Percentiles rank a stretch among this genome's conserved stretches.
Evolutionary conservation across 1,140 invertebrate species (phyloP).

Genomic region (Solenopsis invicta): DNA sequence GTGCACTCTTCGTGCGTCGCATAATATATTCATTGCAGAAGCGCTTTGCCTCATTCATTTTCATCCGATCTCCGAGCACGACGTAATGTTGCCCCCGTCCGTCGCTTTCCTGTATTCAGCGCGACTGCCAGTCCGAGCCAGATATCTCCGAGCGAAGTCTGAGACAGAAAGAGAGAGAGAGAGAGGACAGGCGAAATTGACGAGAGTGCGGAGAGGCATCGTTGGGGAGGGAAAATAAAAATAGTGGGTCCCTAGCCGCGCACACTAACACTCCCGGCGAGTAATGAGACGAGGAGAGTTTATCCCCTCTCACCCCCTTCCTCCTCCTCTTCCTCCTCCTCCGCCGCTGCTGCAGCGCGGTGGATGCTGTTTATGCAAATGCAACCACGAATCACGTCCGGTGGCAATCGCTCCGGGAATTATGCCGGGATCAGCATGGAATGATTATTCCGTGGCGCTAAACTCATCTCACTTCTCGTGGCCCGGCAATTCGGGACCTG

Average conservation of each 20-base stretch:
- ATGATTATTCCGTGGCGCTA: constrained; percentile 75
- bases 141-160: constrained; percentile 49
- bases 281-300: constrained; percentile 62
- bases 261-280: constrained; percentile 57
- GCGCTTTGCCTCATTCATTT: constrained; percentile 39
- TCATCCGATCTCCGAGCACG: constrained; percentile 32
- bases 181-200: constrained; percentile 39
- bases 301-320: constrained; percentile 38
- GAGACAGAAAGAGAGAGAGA: not conserved
- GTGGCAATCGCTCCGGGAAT: constrained; percentile 75
- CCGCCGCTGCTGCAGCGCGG: constrained; percentile 31
- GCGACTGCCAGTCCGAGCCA: constrained; percentile 30
- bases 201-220: constrained; percentile 5
- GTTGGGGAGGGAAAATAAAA: constrained; percentile 35
- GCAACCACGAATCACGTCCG: constrained; percentile 70
- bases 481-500: constrained; percentile 65
- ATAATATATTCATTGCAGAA: constrained; percentile 49
- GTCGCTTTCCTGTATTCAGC: constrained; percentile 55
- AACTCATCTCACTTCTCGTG: constrained; percentile 68
- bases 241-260: constrained; percentile 46
- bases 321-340: not conserved
- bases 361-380: constrained; percentile 78
- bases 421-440: constrained; percentile 73
- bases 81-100: constrained; percentile 21
- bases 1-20: constrained; percentile 25